Base-by-base conservation (phyloP, 2,888 invertebrate genomes). In the Agriopis aurantiaria region DNA sequence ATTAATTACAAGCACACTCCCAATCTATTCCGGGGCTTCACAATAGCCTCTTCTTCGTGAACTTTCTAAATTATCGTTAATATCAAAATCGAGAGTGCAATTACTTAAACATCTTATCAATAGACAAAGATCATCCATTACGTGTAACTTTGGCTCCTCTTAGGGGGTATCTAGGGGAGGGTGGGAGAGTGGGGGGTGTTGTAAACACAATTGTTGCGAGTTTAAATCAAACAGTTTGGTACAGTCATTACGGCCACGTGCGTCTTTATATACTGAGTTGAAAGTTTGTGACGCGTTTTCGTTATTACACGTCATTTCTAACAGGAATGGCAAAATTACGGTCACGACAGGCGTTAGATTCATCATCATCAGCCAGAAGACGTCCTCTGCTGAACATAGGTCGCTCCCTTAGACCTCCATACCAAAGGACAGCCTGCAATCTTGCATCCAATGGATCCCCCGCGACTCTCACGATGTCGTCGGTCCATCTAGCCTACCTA, bases 211-310 rank as follows among this genome's bases (percentile, higher is more conserved):
- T 92, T 91, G 92, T 91, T 88, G 88, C 88, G 87, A 90, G 88
- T 91, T 91, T 93, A 93, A 93, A 93, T 93, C 93, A 93, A 93
- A 93, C 92, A 88, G 90, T 91, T 91, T 81, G 83, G 81, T 82
- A 79, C 84, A 92, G 92, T 91, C 93, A 90, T 93, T 93, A 92
- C 78, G 78, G 87, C 85, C 93, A 93, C 92, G 92, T 93, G 93
- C 88, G 87, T 84, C 91, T 82, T 78, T 78, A 82, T 78, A 75
- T 75, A 77, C 78, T 76, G 79, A 77, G 80, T 71, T 73, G 73
- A 65, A 78, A 82, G 82, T 80, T 80, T 66, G 60, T 23, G 6
- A 72, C 71, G 23, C 23, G 75, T 74, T 46, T 80, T 78, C 91
- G 81, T 78, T 82, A 65, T 0, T 7, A 8, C 52, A 52, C 23